phyloP scores from a whole-genome alignment of 2,797 vertebrate genomes.

The Hafferia zeledoni region DNA sequence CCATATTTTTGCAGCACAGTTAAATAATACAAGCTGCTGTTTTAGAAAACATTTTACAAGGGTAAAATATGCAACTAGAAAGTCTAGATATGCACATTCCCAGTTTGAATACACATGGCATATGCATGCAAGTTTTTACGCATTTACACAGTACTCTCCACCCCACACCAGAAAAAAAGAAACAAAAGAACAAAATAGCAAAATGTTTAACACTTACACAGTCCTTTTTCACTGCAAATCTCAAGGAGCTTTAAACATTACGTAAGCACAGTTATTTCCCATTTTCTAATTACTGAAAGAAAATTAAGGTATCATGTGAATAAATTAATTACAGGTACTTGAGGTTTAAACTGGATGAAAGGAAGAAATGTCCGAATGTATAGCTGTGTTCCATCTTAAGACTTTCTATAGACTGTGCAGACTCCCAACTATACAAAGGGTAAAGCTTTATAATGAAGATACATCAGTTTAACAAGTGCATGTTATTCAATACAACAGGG shows the following conservation, averaged over 20 bases:
- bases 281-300: background rate
- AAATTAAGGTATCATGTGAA: background rate
- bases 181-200: background rate
- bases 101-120: background rate
- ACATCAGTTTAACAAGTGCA: fast-evolving
- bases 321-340: background rate
- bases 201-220: background rate
- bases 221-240: background rate
- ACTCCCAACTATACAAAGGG: background rate
- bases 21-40: background rate
- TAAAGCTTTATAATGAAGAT: background rate
- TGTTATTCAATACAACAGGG: background rate
- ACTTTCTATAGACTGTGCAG: background rate
- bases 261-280: background rate
- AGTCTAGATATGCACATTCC: background rate
- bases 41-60: background rate
- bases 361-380: background rate
- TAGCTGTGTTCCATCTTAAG: background rate
- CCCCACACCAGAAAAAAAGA: fast-evolving
- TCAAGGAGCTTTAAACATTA: background rate
- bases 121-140: background rate
- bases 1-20: background rate
- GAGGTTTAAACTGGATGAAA: background rate
- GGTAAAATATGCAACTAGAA: background rate
- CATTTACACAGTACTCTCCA: background rate